Evolutionary conservation across 2,797 vertebrate species (phyloP), one percentile per base, ranked within the genome.

Genomic region (Avahi laniger): DNA sequence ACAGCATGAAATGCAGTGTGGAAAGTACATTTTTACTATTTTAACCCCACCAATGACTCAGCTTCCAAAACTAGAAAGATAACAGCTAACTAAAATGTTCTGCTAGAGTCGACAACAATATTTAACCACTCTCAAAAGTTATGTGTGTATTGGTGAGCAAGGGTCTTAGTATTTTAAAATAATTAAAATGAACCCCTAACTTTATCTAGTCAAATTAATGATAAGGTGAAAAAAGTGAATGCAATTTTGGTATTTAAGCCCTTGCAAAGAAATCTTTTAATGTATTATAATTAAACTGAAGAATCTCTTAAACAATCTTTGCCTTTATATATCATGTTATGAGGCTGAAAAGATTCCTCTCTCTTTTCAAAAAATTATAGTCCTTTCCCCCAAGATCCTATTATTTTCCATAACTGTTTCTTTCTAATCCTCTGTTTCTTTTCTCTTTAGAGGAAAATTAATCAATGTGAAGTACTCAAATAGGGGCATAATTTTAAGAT

Each of bases 371-470:
- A 84, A 35, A 81, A n/a, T 41, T 61, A 78, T 48, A 83, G 28
- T 95, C 24, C 28, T 93, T 91, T 75, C n/a, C 24, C 0, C 22
- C 9, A 65, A 70, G 24, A 94, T 63, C 13, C 35, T 73, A 4
- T 48, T 96, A 54, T 65, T 92, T 24, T 69, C 14, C 67, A 52
- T 65, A 79, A 93, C 22, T 41, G 50, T 15, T 84, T 30, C 5
- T 89, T 33, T 83, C 13, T 2, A 84, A 41, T 43, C 33, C 14
- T 59, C 48, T 70, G 1, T 65, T 18, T 78, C 46, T 63, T 79
- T 52, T 82, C 15, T 89, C 48, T 85, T 89, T 57, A 92, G 33
- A 75, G 41, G 9, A 8, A 93, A 96, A 87, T n/a, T 89, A 85
- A 76, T 24, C 65, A 52, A 26, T 22, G 22, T 59, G 54, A 90